phyloP scores from a whole-genome alignment of 2,888 invertebrate genomes.

The Apodemia hepburni region DNA sequence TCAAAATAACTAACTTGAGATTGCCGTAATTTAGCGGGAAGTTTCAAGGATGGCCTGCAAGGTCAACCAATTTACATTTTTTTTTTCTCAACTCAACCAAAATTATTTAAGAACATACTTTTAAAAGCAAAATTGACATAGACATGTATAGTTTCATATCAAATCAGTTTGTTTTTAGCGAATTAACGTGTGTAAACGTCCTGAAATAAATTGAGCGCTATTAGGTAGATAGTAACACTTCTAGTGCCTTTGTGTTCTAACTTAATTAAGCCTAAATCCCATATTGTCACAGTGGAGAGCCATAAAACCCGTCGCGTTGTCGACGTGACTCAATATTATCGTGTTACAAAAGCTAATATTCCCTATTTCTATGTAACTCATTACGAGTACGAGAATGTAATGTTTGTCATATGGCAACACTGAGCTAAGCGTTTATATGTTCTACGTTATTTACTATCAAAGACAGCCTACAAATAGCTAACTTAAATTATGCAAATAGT shows the following conservation, averaged over 20 bases:
- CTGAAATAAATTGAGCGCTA: background rate
- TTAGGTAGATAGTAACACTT: background rate
- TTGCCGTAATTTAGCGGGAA: no score
- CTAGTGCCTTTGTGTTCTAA: background rate
- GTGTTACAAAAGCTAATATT: background rate
- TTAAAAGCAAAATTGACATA: no score
- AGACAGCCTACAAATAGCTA: no score
- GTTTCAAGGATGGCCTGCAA: no score
- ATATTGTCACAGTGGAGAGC: background rate
- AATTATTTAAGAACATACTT: no score
- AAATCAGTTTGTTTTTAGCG: no score
- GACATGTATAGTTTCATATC: no score
- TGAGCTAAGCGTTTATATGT: background rate
- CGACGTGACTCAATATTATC: slow-evolving; percentile 2
- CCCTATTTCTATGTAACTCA: slow-evolving; percentile 3
- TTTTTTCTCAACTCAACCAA: no score
- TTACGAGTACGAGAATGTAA: background rate
- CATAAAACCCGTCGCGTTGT: background rate
- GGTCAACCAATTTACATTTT: no score
- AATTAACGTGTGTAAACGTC: background rate
- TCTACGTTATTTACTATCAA: no score
- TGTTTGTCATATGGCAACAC: background rate
- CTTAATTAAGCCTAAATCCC: background rate
- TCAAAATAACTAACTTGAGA: no score
- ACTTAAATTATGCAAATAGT: no score